A percentile compares a stretch with the other conserved stretches of the same genome.
phyloP scores from a whole-genome alignment of 2,113 vertebrate genomes.

The Dicentrarchus labrax region DNA sequence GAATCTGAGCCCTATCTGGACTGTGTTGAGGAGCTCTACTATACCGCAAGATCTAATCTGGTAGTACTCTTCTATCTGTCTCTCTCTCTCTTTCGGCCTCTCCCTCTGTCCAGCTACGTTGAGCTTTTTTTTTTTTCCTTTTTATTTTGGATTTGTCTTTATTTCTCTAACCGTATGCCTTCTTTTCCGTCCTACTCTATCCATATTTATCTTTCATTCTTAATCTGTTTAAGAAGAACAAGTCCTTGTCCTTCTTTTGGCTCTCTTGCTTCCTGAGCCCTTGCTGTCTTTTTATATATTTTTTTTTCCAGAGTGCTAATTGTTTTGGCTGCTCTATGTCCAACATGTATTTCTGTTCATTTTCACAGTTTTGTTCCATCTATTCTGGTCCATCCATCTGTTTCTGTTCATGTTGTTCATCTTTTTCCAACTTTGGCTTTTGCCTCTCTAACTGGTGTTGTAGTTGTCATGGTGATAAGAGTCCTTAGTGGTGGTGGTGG shows the following conservation, averaged over 20 bases:
- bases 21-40: slow-evolving; percentile 98
- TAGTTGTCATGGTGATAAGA: slow-evolving; percentile 56
- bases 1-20: slow-evolving; percentile 97
- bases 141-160: slow-evolving; percentile 31
- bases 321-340: slow-evolving; percentile 61
- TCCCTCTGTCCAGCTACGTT: slow-evolving; percentile 31
- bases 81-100: slow-evolving; percentile 54
- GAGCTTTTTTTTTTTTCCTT: slow-evolving; percentile 8
- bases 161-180: slow-evolving; percentile 74
- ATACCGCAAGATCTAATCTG: slow-evolving; percentile 99
- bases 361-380: slow-evolving; percentile 41
- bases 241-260: slow-evolving; percentile 13
- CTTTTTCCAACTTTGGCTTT: slow-evolving; percentile 44
- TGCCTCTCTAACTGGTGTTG: slow-evolving; percentile 62
- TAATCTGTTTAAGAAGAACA: slow-evolving; percentile 20
- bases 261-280: slow-evolving; percentile 14
- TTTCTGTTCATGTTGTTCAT: slow-evolving; percentile 38
- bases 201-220: slow-evolving; percentile 19
- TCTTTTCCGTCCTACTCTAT: slow-evolving; percentile 1
- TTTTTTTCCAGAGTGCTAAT: slow-evolving; percentile 25
- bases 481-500: slow-evolving; percentile 38
- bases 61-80: slow-evolving; percentile 86
- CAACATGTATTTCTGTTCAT: slow-evolving; percentile 36
- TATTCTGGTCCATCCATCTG: slow-evolving; percentile 51
- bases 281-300: not conserved